Base-by-base conservation (phyloP, 2,113 vertebrate genomes). In the Theropithecus gelada region DNA sequence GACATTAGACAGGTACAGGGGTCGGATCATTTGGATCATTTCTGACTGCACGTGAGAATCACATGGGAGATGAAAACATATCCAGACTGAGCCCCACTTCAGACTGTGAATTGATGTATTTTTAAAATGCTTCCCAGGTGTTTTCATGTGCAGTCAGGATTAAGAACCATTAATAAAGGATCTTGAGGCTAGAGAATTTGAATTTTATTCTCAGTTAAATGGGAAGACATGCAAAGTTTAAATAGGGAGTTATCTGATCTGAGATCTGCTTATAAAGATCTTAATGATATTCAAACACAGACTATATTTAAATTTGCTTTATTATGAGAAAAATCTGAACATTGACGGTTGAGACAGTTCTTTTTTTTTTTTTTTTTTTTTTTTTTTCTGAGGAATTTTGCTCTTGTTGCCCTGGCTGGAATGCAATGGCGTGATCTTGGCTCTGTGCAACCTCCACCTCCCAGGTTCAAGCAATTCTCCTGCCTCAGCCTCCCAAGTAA, bases 241-340 rank as follows among this genome's bases (percentile, higher is more conserved):
- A 84, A 70, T 38, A 45, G 8, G 78, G 14, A 68, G 25, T 70
- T 83, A 8, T 23, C 30, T 72, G 9, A 13, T 82, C 79, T 82
- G 20, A 38, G 55, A 22, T 73, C 45, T 72, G 64, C 92, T 75
- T 92, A 45, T 76, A 61, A 94, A 90, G 23, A 72, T 66, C 22
- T 75, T 68, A 7, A 95, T 14, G 40, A 61, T 88, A 88, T 70
- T 88, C 61, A 88, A 94, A 84, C 20, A 91, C 12, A 72, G 35
- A 61, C 38, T 59, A 45, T 50, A 61, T 75, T 73, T 93, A 61
- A 61, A 88, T 59, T 89, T 97, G 59, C 61, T 73, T 64, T 90
- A 14, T 76, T 61, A 64, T 45, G 48, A 78, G 43, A 86, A 96
- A 95, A 91, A 68, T 72, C 10, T 91, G 35, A 96, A 43, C 48